Evolutionary conservation across 2,888 invertebrate genomes (phyloP), one percentile per base, ranked within the genome.

Genomic region (Cosmorhoe ocellata): DNA sequence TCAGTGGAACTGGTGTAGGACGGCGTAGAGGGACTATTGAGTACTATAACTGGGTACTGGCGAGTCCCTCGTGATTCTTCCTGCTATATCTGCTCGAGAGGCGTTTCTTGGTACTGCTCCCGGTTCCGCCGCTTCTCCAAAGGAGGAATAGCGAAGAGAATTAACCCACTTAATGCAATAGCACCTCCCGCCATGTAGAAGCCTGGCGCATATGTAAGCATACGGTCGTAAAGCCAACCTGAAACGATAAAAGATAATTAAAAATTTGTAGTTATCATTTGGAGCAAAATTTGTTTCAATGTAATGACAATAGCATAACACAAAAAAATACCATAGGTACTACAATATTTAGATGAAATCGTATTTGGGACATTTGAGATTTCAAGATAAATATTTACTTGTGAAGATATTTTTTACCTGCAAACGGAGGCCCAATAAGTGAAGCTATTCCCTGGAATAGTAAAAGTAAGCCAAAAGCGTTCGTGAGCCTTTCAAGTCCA

Each of bases 391-490:
- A 4, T 24, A 4, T 7, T 7, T 5, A n/a, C n/a, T 38, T 28
- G 0, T 28, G 3, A 2, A 27, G 4, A 30, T 22, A 18, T 30
- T 18, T 1, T 10, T 2, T 92, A 98, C 98, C 98, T 81, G 96
- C 98, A 61, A 98, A 93, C 10, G 98, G 98, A 46, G 98, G 96
- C 39, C 98, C 98, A 58, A 98, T 92, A 5, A 98, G 92, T 0
- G 98, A 97, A 2, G 98, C 98, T 45, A 97, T 93, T 43, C 98
- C 98, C 92, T 98, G 98, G 87, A 98, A 98, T 41, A 99, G 92
- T 58, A 99, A 86, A 42, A 98, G 91, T 30, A 99, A 89, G 5
- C 98, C 98, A 83, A 99, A 99, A 14, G 98, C 97, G 81, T 98
- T 98, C n/a, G 98, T 98, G 46, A 99, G 91, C 73, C 93, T 95